These are phyloP conservation scores for Lasioglossum marginatum DNA, from an alignment of 2,888 invertebrate species.

Conservation along the genomic window DNA sequence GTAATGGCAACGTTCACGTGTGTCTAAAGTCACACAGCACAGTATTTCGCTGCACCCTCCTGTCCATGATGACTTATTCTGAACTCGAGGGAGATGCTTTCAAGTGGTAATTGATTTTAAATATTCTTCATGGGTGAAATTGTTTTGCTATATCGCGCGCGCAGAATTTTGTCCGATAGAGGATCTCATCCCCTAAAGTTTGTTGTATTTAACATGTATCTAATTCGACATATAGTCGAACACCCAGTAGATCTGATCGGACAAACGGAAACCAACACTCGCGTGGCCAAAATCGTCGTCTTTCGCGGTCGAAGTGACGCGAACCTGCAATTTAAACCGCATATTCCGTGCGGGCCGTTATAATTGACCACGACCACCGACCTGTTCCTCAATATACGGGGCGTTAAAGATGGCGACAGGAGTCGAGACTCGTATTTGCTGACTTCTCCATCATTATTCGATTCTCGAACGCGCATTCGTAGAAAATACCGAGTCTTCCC, in stretches of 20 bases:
- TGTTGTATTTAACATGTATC: background rate
- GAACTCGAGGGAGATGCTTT: too few species aligned
- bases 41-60: too few species aligned
- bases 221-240: background rate
- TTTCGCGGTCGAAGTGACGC: conserved; percentile 75
- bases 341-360: conserved; percentile 73
- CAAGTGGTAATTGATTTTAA: too few species aligned
- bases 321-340: conserved; percentile 82
- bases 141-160: too few species aligned
- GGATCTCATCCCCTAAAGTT: background rate
- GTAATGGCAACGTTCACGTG: too few species aligned
- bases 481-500: background rate
- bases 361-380: conserved; percentile 55
- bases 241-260: conserved; percentile 44
- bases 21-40: too few species aligned
- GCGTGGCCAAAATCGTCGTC: conserved; percentile 45
- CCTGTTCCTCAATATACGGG: conserved; percentile 23
- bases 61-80: too few species aligned
- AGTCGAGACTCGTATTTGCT: background rate
- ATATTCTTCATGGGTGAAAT: too few species aligned
- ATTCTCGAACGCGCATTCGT: background rate
- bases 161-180: too few species aligned
- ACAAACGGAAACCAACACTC: conserved; percentile 52
- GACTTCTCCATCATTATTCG: background rate
- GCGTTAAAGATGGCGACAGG: conserved; percentile 12